Evolutionary conservation across 2,888 invertebrate genomes (phyloP).

Genomic region (Griposia aprilina): DNA sequence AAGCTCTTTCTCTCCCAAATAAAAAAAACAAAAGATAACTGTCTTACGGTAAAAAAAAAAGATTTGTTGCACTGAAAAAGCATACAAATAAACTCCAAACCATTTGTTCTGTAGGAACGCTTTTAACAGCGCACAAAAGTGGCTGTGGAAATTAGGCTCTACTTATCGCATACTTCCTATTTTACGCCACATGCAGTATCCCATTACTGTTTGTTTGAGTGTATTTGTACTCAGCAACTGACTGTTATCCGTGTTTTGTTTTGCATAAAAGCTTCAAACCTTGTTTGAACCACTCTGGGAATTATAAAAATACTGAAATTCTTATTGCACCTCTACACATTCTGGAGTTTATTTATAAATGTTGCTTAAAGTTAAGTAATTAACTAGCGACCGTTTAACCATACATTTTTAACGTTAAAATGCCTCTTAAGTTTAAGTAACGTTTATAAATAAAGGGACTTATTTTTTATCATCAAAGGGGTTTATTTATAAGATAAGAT

Average conservation of each 20-base stretch:
- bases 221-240: not conserved
- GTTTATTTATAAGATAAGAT: no score
- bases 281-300: not conserved
- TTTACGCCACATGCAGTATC: conserved; percentile 4
- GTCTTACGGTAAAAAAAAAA: no score
- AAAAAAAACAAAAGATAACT: not conserved
- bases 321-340: no score
- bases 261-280: not conserved
- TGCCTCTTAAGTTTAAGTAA: no score
- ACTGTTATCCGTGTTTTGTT: not conserved
- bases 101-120: conserved; percentile 3
- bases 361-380: no score
- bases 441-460: no score
- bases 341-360: no score
- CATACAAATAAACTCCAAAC: not conserved
- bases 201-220: not conserved
- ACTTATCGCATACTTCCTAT: conserved; percentile 15
- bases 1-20: no score
- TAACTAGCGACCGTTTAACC: no score
- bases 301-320: not conserved
- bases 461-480: no score
- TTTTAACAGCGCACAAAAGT: conserved; percentile 2
- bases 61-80: not conserved
- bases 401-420: no score
- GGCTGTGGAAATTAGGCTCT: conserved; percentile 11